phyloP scores from a whole-genome alignment of 64 coral and sea anemone species.

The Porites lutea region DNA sequence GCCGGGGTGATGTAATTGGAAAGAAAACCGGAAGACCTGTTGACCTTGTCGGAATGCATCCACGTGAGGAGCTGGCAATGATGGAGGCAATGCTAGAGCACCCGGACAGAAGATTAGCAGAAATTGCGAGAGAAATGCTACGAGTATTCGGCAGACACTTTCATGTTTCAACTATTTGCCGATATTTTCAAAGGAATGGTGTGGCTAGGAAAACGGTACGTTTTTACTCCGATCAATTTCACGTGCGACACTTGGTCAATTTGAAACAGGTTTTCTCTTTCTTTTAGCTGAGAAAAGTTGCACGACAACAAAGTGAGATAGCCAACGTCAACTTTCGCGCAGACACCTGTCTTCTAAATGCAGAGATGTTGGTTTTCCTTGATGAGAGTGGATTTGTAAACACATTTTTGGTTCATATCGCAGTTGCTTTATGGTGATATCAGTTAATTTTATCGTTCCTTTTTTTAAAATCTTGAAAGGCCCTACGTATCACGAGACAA shows the following conservation, averaged over 20 bases:
- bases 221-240: not conserved
- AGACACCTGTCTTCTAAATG: not conserved
- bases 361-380: not conserved
- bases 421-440: no score
- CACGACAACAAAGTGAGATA: not conserved
- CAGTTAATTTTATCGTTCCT: no score
- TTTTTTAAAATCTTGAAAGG: no score
- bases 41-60: no score
- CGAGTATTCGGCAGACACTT: no score
- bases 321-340: not conserved
- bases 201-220: not conserved
- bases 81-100: no score
- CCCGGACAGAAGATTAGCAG: no score
- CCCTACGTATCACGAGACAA: not conserved
- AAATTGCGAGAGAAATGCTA: no score
- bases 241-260: not conserved
- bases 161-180: no score
- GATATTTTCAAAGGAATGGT: conserved; percentile 43
- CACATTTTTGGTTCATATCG: not conserved
- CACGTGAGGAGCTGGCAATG: no score
- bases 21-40: no score
- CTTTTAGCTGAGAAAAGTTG: not conserved
- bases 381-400: not conserved
- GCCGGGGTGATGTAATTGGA: no score
- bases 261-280: not conserved